phyloP scores from a whole-genome alignment of 1,140 invertebrate species.

The Caenorhabditis brenneri region DNA sequence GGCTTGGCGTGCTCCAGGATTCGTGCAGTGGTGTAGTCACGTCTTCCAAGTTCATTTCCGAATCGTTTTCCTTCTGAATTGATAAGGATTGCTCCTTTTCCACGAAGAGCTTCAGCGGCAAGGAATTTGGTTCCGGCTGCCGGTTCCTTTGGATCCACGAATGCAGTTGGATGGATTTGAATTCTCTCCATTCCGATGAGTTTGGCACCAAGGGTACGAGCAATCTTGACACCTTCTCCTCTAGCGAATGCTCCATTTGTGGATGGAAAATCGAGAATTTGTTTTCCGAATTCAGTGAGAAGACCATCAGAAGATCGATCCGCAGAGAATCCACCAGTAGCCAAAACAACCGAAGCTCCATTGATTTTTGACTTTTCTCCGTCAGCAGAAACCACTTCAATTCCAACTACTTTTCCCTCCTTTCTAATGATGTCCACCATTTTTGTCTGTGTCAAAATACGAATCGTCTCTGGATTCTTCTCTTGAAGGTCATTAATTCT shows the following conservation, averaged over 20 bases:
- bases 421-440: conserved; percentile 67
- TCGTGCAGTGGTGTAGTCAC: conserved; percentile 66
- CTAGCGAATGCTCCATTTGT: conserved; percentile 72
- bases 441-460: conserved; percentile 49
- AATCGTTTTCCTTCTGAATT: conserved; percentile 69
- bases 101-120: conserved; percentile 71
- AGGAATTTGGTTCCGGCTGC: conserved; percentile 68
- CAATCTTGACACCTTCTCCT: conserved; percentile 72
- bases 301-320: conserved; percentile 64
- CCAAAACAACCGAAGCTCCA: conserved; percentile 69
- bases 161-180: conserved; percentile 70
- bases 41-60: conserved; percentile 70
- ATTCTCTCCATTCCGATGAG: conserved; percentile 68
- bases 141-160: conserved; percentile 71
- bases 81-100: conserved; percentile 71
- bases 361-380: conserved; percentile 49
- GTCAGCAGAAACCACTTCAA: conserved; percentile 53
- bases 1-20: conserved; percentile 59
- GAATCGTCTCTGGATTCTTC: conserved; percentile 53
- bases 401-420: conserved; percentile 68
- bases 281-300: conserved; percentile 64
- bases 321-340: conserved; percentile 67
- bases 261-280: conserved; percentile 63
- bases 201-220: conserved; percentile 58
- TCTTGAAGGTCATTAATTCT: conserved; percentile 58